These are phyloP conservation scores for Spilogale gracilis DNA, from an alignment of 2,113 vertebrate species.

Conservation along the genomic window DNA sequence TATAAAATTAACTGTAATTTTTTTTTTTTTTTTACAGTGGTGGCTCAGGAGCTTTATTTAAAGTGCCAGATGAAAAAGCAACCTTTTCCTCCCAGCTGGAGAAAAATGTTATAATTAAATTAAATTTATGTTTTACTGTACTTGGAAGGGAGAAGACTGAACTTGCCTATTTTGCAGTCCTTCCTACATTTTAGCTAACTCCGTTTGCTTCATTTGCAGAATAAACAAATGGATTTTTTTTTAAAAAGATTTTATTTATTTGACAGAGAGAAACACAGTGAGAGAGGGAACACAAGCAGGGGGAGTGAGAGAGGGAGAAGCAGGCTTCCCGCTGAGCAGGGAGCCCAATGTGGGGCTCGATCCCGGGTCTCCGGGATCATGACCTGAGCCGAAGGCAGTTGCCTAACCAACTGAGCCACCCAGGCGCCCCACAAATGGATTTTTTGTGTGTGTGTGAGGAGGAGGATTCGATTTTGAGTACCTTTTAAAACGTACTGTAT, in stretches of 20 bases:
- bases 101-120: slow-evolving; percentile 53
- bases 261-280: no score
- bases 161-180: slow-evolving; percentile 61
- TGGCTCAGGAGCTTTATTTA: background rate
- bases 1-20: background rate
- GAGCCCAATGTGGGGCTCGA: no score
- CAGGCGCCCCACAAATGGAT: background rate
- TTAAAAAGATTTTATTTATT: background rate
- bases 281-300: no score
- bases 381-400: no score
- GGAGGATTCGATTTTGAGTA: slow-evolving; percentile 40
- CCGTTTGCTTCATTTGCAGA: slow-evolving; percentile 67
- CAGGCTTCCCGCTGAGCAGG: no score
- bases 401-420: no score
- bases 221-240: slow-evolving; percentile 37
- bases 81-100: background rate
- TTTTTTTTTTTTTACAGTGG: background rate
- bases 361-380: no score
- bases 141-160: slow-evolving; percentile 32
- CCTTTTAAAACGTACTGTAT: slow-evolving; percentile 67
- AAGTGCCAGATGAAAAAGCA: slow-evolving; percentile 8
- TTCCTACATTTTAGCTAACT: slow-evolving; percentile 35
- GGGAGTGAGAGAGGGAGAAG: no score
- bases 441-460: background rate
- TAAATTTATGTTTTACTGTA: slow-evolving; percentile 31